Conservation (phyloP, 2,113 vertebrate species). For the Myotis brandtii region DNA sequence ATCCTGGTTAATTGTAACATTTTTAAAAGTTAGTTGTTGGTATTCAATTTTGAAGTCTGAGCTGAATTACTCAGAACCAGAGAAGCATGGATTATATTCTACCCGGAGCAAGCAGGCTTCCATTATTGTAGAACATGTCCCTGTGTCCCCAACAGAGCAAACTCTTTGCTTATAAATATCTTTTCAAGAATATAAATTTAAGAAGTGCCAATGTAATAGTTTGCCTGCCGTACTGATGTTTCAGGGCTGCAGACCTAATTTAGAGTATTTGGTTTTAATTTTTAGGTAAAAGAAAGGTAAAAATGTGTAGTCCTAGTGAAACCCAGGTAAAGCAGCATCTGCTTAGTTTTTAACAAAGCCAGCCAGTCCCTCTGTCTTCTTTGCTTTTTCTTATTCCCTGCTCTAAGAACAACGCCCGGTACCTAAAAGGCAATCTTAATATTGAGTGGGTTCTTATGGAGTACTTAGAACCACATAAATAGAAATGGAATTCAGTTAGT, state of each 20-base stretch:
- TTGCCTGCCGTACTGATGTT: background rate
- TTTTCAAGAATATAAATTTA: background rate
- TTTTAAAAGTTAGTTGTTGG: background rate
- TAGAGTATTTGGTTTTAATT: background rate
- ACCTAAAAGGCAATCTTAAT: background rate
- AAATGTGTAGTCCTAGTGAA: background rate
- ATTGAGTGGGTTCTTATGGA: background rate
- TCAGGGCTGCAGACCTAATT: background rate
- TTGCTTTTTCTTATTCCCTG: background rate
- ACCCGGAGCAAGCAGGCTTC: background rate
- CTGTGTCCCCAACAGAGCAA: background rate
- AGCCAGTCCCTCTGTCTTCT: background rate
- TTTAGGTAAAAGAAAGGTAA: background rate
- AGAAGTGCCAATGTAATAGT: background rate
- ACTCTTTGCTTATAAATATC: background rate
- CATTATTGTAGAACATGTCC: background rate
- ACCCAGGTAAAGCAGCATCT: background rate
- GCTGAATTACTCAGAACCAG: background rate
- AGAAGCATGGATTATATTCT: background rate
- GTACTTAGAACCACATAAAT: background rate
- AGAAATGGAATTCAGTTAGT: background rate
- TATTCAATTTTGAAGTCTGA: background rate
- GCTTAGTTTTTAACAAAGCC: background rate
- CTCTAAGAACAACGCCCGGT: background rate
- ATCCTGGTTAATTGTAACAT: background rate